These are phyloP conservation scores for Craterocephalus amniculus DNA, from an alignment of 2,797 vertebrate species.

Conservation along the genomic window DNA sequence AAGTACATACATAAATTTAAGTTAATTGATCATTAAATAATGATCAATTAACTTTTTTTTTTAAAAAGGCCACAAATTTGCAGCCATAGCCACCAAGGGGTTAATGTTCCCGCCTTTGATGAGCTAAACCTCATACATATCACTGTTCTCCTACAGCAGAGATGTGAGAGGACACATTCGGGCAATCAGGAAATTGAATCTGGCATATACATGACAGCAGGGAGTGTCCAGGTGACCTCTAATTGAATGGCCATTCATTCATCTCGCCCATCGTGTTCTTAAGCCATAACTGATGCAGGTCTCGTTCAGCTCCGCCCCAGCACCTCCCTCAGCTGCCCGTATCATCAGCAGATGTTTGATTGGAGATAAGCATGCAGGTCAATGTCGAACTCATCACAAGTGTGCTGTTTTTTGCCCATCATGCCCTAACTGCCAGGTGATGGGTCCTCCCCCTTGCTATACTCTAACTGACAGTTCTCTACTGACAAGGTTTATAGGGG, in stretches of 20 bases:
- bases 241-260: conserved; percentile 62
- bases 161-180: conserved; percentile 31
- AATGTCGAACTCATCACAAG: conserved; percentile 72
- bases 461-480: conserved; percentile 75
- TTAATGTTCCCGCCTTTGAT: neutral
- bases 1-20: no score
- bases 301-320: conserved; percentile 43
- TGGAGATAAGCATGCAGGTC: conserved; percentile 72
- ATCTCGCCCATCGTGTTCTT: conserved; percentile 42
- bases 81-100: no score
- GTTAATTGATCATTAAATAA: no score
- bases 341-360: conserved; percentile 79
- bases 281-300: conserved; percentile 61
- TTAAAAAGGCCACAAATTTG: no score
- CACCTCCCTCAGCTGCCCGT: conserved; percentile 33
- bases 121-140: conserved; percentile 1
- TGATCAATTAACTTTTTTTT: no score
- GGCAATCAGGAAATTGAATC: conserved; percentile 69
- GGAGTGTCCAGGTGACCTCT: conserved; percentile 72
- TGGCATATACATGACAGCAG: conserved; percentile 65
- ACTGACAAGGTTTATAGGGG: conserved; percentile 77
- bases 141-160: neutral
- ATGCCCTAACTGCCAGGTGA: conserved; percentile 68
- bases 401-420: conserved; percentile 54
- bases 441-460: conserved; percentile 59